These are phyloP conservation scores for Oreochromis niloticus DNA, from an alignment of 2,113 vertebrate genomes.

Conservation along the genomic window DNA sequence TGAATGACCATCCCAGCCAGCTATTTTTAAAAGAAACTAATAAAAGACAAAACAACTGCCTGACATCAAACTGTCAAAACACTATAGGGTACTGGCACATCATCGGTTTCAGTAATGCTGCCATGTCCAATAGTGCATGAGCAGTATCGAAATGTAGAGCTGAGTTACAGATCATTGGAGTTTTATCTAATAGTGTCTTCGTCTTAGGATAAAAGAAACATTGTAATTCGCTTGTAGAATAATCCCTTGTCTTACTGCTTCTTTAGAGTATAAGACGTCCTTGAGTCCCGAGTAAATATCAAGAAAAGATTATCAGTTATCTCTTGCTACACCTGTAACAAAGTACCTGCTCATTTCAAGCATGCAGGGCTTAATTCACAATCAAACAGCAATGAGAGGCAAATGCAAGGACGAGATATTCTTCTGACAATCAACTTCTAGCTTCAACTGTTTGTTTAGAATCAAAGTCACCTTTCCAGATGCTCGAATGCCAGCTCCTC, in stretches of 20 bases:
- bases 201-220: background rate
- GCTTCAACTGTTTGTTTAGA: conserved; percentile 9
- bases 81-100: background rate
- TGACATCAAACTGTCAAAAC: background rate
- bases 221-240: background rate
- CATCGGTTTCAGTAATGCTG: background rate
- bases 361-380: conserved; percentile 14
- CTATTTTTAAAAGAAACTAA: background rate
- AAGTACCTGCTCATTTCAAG: conserved; percentile 5
- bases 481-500: background rate
- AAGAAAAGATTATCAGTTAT: conserved; percentile 27
- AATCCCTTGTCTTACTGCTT: background rate
- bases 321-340: conserved; percentile 6
- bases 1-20: background rate
- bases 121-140: background rate
- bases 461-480: conserved; percentile 44
- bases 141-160: background rate
- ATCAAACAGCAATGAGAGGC: conserved; percentile 4
- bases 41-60: background rate
- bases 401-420: background rate
- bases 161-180: background rate
- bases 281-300: conserved; percentile 37
- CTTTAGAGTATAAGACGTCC: background rate
- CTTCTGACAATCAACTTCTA: conserved; percentile 31
- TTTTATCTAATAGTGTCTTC: background rate